phyloP scores from a whole-genome alignment of 2,888 invertebrate genomes.

The Ferrisia virgata region DNA sequence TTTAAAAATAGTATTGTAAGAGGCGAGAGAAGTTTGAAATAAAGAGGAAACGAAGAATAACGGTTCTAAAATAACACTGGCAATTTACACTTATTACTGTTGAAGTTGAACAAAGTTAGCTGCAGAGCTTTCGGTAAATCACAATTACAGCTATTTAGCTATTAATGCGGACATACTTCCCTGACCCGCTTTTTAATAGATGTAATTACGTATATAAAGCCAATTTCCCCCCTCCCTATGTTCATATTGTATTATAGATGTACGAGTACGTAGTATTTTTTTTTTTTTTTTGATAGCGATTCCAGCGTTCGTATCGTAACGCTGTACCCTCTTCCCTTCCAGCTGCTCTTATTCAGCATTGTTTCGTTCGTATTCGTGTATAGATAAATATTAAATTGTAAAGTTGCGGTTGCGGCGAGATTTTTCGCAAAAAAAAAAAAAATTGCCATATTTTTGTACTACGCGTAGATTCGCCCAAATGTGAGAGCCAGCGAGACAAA shows the following conservation, averaged over 20 bases:
- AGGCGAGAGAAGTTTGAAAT: neutral
- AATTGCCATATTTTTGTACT: neutral
- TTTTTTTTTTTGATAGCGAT: neutral
- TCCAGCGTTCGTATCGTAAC: neutral
- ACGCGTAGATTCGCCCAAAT: no score
- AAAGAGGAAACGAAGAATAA: neutral
- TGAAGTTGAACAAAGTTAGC: slow-evolving; percentile 2
- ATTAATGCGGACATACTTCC: slow-evolving; percentile 19
- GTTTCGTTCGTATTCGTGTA: neutral
- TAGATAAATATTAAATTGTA: no score
- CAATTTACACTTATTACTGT: slow-evolving; percentile 17
- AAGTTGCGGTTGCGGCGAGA: no score
- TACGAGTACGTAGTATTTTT: neutral
- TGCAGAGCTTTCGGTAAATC: slow-evolving; percentile 18
- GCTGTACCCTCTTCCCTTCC: neutral
- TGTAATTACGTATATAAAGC: neutral
- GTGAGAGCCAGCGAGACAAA: neutral
- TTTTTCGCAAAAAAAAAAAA: no score
- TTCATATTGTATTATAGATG: neutral
- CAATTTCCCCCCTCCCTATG: neutral
- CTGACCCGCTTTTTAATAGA: slow-evolving; percentile 19
- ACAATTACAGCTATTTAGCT: slow-evolving; percentile 30
- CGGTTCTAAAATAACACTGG: slow-evolving; percentile 8
- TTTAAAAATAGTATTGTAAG: neutral
- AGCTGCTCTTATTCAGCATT: neutral